Percentiles rank a stretch among this genome's conserved stretches.
Evolutionary conservation across 2,797 vertebrate genomes (phyloP).

Genomic region (Myotis myotis): DNA sequence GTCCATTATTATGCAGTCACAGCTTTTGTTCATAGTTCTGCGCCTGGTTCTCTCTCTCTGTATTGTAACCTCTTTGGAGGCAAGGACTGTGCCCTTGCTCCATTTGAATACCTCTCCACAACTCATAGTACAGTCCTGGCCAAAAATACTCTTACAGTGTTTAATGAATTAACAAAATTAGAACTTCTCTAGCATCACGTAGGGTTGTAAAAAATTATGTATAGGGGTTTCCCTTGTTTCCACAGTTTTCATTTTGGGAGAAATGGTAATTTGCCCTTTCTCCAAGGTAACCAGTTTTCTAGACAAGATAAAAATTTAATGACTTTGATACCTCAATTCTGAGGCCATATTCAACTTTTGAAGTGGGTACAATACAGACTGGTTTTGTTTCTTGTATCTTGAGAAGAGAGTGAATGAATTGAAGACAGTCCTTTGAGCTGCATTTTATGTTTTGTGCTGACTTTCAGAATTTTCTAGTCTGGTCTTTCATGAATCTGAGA

Average conservation of each 20-base stretch:
- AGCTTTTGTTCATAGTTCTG: slow-evolving; percentile 65
- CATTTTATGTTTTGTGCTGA: too few species aligned
- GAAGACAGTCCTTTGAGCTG: too few species aligned
- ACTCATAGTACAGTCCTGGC: too few species aligned
- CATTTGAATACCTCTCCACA: neutral
- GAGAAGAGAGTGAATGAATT: neutral
- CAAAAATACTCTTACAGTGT: neutral
- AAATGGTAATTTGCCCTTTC: slow-evolving; percentile 19
- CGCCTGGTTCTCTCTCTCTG: neutral
- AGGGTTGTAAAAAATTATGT: neutral
- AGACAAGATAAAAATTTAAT: slow-evolving; percentile 7
- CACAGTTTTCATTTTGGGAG: neutral
- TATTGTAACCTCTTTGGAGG: neutral
- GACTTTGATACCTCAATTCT: neutral
- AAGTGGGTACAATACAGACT: neutral
- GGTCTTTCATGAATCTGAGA: neutral
- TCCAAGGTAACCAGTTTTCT: slow-evolving; percentile 5
- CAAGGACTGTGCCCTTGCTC: neutral
- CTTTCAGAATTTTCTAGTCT: slow-evolving; percentile 18
- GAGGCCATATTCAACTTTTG: neutral
- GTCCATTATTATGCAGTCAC: slow-evolving; percentile 59
- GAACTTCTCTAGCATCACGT: neutral
- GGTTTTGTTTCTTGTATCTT: neutral
- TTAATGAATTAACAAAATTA: neutral
- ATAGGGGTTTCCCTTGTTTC: neutral